A percentile compares a stretch with the other conserved stretches of the same genome.
Evolutionary conservation across 2,113 vertebrate genomes (phyloP).

Genomic region (Seriola quinqueradiata): DNA sequence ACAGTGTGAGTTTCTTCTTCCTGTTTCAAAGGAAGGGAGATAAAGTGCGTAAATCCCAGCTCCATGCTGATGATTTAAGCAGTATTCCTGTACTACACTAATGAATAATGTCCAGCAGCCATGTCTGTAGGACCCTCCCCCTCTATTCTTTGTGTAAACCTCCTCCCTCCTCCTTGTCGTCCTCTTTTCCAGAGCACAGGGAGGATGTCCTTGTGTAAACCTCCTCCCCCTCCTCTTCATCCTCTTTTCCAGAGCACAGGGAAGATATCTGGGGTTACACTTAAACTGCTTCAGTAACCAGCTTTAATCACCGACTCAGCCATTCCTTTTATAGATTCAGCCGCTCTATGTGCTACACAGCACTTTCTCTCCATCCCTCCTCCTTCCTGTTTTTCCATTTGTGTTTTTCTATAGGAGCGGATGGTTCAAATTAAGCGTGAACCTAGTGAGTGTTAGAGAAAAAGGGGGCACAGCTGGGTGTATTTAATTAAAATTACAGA

Average conservation of each 20-base stretch:
- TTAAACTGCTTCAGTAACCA: constrained; percentile 68
- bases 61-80: constrained; percentile 57
- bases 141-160: neutral
- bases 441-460: neutral
- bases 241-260: constrained; percentile 35
- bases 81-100: constrained; percentile 21
- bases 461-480: constrained; percentile 45
- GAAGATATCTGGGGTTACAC: constrained; percentile 52
- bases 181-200: constrained; percentile 37
- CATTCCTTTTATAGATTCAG: constrained; percentile 74
- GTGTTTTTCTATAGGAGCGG: constrained; percentile 16
- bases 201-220: constrained; percentile 14
- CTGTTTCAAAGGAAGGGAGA: neutral
- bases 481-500: constrained; percentile 63
- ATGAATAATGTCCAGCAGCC: constrained; percentile 63
- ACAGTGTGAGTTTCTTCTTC: neutral
- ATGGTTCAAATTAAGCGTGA: constrained; percentile 50
- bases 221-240: constrained; percentile 8
- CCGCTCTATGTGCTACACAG: constrained; percentile 63
- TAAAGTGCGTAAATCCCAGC: constrained; percentile 26
- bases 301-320: constrained; percentile 73
- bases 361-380: constrained; percentile 55
- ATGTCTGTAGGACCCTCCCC: constrained; percentile 29
- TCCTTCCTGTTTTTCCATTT: constrained; percentile 14
- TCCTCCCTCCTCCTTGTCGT: constrained; percentile 9